Base-by-base conservation (phyloP, 2,888 invertebrate species). In the Acrobasis suavella region DNA sequence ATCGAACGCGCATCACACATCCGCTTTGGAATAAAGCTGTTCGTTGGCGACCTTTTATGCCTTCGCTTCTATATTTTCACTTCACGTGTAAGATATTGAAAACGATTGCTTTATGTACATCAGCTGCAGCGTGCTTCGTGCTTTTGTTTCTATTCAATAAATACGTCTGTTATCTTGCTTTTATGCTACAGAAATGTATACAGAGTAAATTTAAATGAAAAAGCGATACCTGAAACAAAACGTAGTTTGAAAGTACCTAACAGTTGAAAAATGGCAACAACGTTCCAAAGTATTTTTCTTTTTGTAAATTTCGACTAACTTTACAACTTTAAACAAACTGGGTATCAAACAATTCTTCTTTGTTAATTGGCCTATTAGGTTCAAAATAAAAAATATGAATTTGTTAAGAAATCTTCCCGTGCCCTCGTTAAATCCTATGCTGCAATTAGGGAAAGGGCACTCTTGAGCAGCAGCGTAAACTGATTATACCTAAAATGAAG, bases 401-500 rank as follows among this genome's bases (percentile, higher is more conserved):
- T 82, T 76, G 76, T 81, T 73, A 82, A 82, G 78, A 80, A 81
- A 82, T 81, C 72, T 81, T 79, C 76, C 79, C 74, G 73, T 68
- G 75, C 81, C 77, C 76, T 82, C 84, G 82, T 86, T 82, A 86
- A 86, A 85, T 85, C 83, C 81, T 83, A 85, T 78, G 81, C 72
- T 75, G 78, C 81, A 86, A 88, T 88, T 87, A 86, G 80, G 83
- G 77, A 77, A 78, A 80, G 76, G 78, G 80, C 74, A 76, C 71
- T 76, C 69, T 69, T 68, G 68, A 80, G 77, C 74, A 80, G 77
- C 74, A 74, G 77, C 71, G 76, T 80, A 79, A 86, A 85, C 82
- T 86, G 85, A 84, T 86, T 84, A 84, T 83, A 78, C 81, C 83
- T 78, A 78, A 79, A 88, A 85, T 86, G 81, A 85, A 85, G 83